These are phyloP conservation scores for Poeciliopsis turrubarensis DNA, from an alignment of 2,113 vertebrate species.

Conservation along the genomic window DNA sequence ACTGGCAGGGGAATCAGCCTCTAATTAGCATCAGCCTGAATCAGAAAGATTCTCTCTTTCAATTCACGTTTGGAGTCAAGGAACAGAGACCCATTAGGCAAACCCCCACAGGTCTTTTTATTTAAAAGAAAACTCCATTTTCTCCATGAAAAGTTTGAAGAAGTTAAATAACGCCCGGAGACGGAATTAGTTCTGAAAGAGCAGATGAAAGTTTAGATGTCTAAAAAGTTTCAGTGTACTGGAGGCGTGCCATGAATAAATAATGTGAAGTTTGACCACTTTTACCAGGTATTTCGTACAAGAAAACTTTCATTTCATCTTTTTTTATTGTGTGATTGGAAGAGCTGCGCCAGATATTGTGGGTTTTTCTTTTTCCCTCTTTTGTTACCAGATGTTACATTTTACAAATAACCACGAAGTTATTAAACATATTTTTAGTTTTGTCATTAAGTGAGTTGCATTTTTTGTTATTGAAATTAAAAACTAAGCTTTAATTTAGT, in stretches of 20 bases:
- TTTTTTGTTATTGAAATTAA: too few relatives aligned
- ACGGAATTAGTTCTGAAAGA: neutral
- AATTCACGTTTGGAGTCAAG: conserved; percentile 50
- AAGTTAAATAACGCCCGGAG: conserved; percentile 17
- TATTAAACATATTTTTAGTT: neutral
- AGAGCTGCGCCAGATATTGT: neutral
- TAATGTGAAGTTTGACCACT: neutral
- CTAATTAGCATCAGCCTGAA: conserved; percentile 47
- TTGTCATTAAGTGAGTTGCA: too few relatives aligned
- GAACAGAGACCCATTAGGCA: conserved; percentile 33
- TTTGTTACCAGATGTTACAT: neutral
- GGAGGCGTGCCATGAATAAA: neutral
- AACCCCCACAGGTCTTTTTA: neutral
- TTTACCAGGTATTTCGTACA: neutral
- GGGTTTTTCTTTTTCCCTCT: neutral
- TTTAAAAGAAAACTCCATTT: conserved; percentile 10
- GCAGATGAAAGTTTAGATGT: neutral
- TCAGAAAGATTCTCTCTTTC: conserved; percentile 33
- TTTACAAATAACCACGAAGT: neutral
- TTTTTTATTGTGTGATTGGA: neutral
- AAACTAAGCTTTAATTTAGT: too few relatives aligned
- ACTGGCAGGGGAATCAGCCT: conserved; percentile 19
- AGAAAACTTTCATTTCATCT: too few relatives aligned
- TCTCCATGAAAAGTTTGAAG: conserved; percentile 31
- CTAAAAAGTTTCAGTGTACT: neutral